phyloP scores from a whole-genome alignment of 2,113 vertebrate genomes.

The Alces alces region DNA sequence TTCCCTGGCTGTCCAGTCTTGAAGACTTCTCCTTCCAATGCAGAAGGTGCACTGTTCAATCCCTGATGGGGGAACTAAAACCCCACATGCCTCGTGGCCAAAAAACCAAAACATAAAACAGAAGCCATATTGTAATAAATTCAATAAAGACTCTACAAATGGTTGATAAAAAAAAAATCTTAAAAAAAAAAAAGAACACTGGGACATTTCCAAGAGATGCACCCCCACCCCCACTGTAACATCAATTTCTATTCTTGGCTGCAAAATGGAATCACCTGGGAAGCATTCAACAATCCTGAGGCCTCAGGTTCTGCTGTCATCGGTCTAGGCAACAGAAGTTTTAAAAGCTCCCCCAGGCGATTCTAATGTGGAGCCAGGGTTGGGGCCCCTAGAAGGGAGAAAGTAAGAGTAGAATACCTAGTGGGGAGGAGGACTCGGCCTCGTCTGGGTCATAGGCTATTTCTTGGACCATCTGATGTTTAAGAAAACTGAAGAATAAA shows the following conservation, averaged over 20 bases:
- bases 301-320: not conserved
- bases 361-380: not conserved
- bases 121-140: not conserved
- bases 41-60: not conserved
- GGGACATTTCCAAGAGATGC: not conserved
- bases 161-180: not conserved
- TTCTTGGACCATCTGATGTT: not conserved
- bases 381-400: not conserved
- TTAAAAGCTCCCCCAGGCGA: not conserved
- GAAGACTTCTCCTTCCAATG: not conserved
- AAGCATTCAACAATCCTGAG: not conserved
- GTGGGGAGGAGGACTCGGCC: not conserved
- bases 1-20: not conserved
- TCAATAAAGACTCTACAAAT: not conserved
- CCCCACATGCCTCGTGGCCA: not conserved
- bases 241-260: not conserved
- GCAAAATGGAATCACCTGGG: not conserved
- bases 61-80: not conserved
- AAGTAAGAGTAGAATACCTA: not conserved
- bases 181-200: not conserved
- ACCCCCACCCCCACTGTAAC: accelerated
- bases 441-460: not conserved
- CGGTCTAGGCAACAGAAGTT: not conserved
- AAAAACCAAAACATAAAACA: not conserved
- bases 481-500: not conserved